Evolutionary conservation across 2,113 vertebrate genomes (phyloP), one percentile per base, ranked within the genome.

Genomic region (Albula glossodonta): DNA sequence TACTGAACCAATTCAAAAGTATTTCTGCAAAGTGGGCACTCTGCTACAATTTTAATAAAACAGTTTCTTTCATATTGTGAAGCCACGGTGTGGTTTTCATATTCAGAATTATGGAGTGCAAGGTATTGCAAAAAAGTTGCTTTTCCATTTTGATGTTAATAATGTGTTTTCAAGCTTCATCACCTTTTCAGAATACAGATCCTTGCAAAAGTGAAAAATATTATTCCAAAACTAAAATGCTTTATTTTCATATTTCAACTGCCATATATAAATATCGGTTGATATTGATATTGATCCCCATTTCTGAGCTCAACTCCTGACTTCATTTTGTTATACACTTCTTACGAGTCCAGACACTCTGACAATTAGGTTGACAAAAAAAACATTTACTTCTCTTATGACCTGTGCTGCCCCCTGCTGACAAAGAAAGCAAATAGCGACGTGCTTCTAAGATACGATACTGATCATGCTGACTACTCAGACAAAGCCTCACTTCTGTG

Each of bases 61-160:
- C 63, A 17, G 17, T 63, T 63, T 4, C 7, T 56, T 56, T 56
- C 53, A 7, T 56, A 15, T 60, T 60, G 12, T 12, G 10, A 60
- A 60, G 57, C 12, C 12, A 60, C 53, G 1, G 53, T 12, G 12
- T 56, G 53, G 12, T 60, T 60, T 8, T 11, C 12, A 60, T 66
- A 22, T 19, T 66, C 22, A 66, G 17, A 60, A 74, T 74, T 74
- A 9, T n/a, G 22, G 22, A 74, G 70, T 74, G 70, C 22, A 22
- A 11, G 80, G 51, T 25, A 51, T 17, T 81, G 22, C 53, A 51
- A 81, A 52, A 25, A 52, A 51, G 17, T 10, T 53, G 80, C 17
- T 81, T 51, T 81, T 17, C 17, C 11, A 81, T 53, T 81, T 81
- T 53, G 51, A 53, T 81, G 19, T n/a, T 81, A 53, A n/a, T 81